phyloP scores from a whole-genome alignment of 2,888 invertebrate species.

The Luperina nickerlii region DNA sequence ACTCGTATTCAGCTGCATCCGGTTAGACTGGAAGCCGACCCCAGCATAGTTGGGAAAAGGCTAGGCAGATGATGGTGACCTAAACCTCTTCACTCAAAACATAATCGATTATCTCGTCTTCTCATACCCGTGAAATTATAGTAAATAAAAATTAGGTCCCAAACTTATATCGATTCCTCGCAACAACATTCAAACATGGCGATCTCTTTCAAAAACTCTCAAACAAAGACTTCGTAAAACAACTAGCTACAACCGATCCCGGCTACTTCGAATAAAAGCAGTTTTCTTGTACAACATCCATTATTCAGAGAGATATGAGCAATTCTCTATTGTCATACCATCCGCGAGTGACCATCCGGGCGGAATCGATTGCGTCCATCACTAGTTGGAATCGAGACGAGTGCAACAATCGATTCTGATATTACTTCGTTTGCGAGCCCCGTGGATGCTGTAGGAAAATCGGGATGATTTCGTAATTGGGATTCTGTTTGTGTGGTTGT shows the following conservation, averaged over 20 bases:
- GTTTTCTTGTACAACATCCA: slow-evolving; percentile 56
- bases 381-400: slow-evolving; percentile 48
- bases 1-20: no score
- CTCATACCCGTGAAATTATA: background rate
- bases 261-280: slow-evolving; percentile 49
- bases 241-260: slow-evolving; percentile 26
- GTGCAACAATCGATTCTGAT: slow-evolving; percentile 49
- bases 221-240: slow-evolving; percentile 38
- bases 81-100: background rate
- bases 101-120: background rate
- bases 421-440: slow-evolving; percentile 42
- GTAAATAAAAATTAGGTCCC: background rate
- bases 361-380: slow-evolving; percentile 61
- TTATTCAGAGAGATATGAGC: slow-evolving; percentile 54
- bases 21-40: no score
- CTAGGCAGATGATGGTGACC: no score
- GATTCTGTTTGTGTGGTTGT: background rate
- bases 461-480: slow-evolving; percentile 24
- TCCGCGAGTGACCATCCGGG: slow-evolving; percentile 42
- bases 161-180: background rate
- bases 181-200: background rate
- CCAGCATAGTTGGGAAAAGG: no score
- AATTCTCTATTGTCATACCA: slow-evolving; percentile 46
- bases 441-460: slow-evolving; percentile 9
- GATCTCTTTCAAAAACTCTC: slow-evolving; percentile 19